These are phyloP conservation scores for Achlya flavicornis DNA, from an alignment of 2,888 invertebrate species.

Conservation along the genomic window DNA sequence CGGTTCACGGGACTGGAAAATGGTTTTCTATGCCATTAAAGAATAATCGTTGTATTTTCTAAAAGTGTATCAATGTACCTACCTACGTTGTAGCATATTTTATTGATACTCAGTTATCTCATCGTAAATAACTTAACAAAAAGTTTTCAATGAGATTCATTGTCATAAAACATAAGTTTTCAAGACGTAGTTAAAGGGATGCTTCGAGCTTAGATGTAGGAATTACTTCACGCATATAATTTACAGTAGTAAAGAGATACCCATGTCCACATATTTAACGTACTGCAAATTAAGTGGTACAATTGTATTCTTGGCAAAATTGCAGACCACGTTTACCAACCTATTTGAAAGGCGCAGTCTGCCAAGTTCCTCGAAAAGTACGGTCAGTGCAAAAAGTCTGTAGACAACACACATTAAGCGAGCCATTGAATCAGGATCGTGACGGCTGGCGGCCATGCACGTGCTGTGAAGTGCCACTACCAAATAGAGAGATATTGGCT, in stretches of 20 bases:
- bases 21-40: background rate
- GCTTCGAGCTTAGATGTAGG: background rate
- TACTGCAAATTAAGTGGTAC: background rate
- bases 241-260: background rate
- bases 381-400: slow-evolving; percentile 21
- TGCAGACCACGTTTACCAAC: slow-evolving; percentile 21
- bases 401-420: slow-evolving; percentile 29
- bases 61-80: background rate
- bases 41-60: background rate
- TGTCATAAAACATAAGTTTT: background rate
- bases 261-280: background rate
- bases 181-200: background rate
- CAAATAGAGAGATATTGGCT: slow-evolving; percentile 32
- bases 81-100: no score
- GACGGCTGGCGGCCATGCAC: slow-evolving; percentile 29
- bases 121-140: no score
- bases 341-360: slow-evolving; percentile 26
- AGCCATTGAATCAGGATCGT: slow-evolving; percentile 28
- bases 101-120: no score
- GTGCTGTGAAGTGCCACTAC: slow-evolving; percentile 21
- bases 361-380: slow-evolving; percentile 27
- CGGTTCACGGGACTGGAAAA: slow-evolving; percentile 3
- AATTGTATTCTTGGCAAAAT: slow-evolving; percentile 20
- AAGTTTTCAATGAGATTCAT: no score
- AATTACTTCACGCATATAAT: background rate